A percentile compares a stretch with the other conserved stretches of the same genome.
Evolutionary conservation across 2,113 vertebrate species (phyloP).

Genomic region (Oncorhynchus keta): DNA sequence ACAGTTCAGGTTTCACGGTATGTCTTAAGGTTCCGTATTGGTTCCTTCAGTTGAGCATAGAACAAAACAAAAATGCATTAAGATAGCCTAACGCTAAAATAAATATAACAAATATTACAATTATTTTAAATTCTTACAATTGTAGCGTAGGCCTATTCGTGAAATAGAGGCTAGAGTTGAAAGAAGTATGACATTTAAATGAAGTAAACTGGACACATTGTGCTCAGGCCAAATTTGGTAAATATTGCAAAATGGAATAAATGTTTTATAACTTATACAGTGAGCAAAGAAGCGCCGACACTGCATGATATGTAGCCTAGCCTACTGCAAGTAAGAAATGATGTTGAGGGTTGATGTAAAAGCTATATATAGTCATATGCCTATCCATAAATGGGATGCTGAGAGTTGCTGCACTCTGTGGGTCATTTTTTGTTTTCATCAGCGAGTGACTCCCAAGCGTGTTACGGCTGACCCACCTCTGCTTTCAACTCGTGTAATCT

Average conservation of each 20-base stretch:
- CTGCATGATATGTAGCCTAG: neutral
- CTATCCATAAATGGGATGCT: conserved; percentile 79
- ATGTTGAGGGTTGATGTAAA: conserved; percentile 41
- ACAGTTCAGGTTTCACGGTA: conserved; percentile 47
- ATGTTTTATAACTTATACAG: no score
- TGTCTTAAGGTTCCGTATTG: conserved; percentile 35
- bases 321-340: conserved; percentile 35
- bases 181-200: no score
- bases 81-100: no score
- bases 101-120: no score
- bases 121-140: no score
- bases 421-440: conserved; percentile 76
- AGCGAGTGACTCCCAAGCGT: conserved; percentile 57
- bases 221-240: no score
- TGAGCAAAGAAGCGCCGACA: no score
- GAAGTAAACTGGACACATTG: no score
- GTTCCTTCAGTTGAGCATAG: neutral
- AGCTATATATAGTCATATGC: conserved; percentile 83
- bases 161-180: no score
- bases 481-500: conserved; percentile 47
- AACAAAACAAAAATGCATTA: no score
- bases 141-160: no score
- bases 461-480: conserved; percentile 56
- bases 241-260: no score
- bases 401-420: conserved; percentile 61